Evolutionary conservation across 2,797 vertebrate genomes (phyloP).

Genomic region (Schizothorax lantsangensis): DNA sequence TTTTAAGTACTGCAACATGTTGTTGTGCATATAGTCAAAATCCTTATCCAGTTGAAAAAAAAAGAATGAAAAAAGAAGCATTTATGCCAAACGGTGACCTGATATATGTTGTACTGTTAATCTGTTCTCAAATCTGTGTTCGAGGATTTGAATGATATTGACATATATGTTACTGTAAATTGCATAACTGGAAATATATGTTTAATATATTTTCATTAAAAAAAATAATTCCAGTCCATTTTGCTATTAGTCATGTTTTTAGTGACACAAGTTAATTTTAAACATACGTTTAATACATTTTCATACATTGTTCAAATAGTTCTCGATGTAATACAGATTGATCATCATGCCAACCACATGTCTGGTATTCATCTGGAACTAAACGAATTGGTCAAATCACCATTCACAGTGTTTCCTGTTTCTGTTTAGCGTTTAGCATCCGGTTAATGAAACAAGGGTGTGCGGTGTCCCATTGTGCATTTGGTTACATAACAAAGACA

Average conservation of each 20-base stretch:
- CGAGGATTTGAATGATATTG: constrained; percentile 64
- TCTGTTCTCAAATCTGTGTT: constrained; percentile 65
- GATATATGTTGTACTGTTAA: constrained; percentile 67
- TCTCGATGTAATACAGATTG: not conserved
- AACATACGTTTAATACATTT: not conserved
- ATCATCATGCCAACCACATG: not conserved
- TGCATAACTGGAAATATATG: constrained; percentile 72
- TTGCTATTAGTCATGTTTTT: constrained; percentile 20
- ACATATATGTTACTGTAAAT: constrained; percentile 67
- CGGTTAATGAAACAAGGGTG: not conserved
- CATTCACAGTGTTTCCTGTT: not conserved
- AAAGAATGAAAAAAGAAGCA: constrained; percentile 50
- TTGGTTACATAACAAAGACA: not conserved
- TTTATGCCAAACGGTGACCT: constrained; percentile 63
- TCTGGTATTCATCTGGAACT: not conserved
- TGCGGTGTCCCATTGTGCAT: not conserved
- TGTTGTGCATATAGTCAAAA: constrained; percentile 67
- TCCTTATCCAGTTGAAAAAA: constrained; percentile 57
- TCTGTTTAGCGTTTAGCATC: not conserved
- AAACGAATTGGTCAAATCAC: not conserved
- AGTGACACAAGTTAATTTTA: not conserved
- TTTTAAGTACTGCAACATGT: constrained; percentile 67
- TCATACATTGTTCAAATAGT: not conserved
- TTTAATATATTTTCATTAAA: constrained; percentile 75
- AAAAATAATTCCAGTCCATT: constrained; percentile 60